A percentile compares a stretch with the other conserved stretches of the same genome.
phyloP scores from a whole-genome alignment of 2,797 vertebrate genomes.

The Pseudochromis fuscus region DNA sequence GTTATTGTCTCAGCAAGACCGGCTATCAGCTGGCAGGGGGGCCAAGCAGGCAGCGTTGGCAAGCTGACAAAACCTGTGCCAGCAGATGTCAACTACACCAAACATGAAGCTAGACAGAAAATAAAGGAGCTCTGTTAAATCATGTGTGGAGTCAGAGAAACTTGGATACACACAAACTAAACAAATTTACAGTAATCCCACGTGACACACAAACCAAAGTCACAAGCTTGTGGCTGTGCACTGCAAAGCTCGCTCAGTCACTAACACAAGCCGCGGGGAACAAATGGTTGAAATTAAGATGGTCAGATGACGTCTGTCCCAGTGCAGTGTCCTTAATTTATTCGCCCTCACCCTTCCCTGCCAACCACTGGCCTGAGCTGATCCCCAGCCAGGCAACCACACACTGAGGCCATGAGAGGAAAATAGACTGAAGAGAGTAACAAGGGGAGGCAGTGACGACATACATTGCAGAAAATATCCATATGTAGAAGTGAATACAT shows the following conservation, averaged over 20 bases:
- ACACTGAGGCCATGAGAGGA: conserved; percentile 31
- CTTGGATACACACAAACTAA: background rate
- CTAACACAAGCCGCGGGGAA: background rate
- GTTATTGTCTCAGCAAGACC: conserved; percentile 9
- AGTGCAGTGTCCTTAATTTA: conserved; percentile 16
- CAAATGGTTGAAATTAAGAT: conserved; percentile 18
- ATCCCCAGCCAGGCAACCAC: conserved; percentile 52
- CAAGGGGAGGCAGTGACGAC: background rate
- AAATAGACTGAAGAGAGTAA: conserved; percentile 30
- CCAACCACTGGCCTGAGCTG: conserved; percentile 34
- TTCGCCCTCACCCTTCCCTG: conserved; percentile 12
- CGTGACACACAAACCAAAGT: conserved; percentile 26
- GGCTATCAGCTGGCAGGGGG: conserved; percentile 30
- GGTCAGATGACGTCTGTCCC: conserved; percentile 29
- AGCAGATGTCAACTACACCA: background rate
- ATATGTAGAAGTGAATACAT: background rate
- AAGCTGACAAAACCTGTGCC: background rate
- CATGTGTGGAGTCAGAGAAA: background rate
- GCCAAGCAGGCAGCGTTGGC: conserved; percentile 1
- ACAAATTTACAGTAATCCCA: conserved; percentile 1
- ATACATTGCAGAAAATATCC: conserved; percentile 14
- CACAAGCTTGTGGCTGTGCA: conserved; percentile 1
- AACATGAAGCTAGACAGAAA: conserved; percentile 1
- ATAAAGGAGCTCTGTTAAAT: conserved; percentile 5
- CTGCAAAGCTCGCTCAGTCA: conserved; percentile 3